Evolutionary conservation across 2,113 vertebrate genomes (phyloP), one percentile per base, ranked within the genome.

Genomic region (Hippolais icterina): DNA sequence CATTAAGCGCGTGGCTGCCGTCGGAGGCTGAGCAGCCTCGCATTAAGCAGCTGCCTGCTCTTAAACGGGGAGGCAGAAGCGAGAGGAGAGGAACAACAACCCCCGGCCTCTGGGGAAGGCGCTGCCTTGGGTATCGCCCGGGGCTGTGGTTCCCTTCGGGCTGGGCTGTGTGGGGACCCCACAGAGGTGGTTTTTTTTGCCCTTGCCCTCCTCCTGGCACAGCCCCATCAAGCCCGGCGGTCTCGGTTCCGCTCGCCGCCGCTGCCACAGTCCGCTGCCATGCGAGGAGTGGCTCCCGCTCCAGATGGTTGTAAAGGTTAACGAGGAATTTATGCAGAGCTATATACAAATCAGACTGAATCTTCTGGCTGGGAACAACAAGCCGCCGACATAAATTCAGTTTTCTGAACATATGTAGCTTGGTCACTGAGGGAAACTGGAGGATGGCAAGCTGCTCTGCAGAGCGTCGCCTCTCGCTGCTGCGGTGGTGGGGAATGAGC

Each of bases 1-100:
- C 97, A 97, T 98, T 98, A 98, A 98, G 98, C 91, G 65, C 59
- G 86, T 54, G 97, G 95, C 96, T 98, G 97, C 95, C 35, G 63
- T 97, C 60, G 80, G 97, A 97, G 96, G 90, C 97, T 97, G 97
- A 31, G 97, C 97, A 97, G 95, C 95, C 96, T 95, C 72, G 57
- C 94, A 96, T 95, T 95, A 96, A 97, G 96, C 69, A 64, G 87
- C 93, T 96, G 94, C 96, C 95, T 97, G 95, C 37, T 96, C 68
- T 84, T 65, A 60, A 94, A 88, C 11, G 85, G 87, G 80, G 94
- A 35, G 81, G 91, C 95, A 95, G 97, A 95, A 97, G 96, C 96
- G 81, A 88, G 77, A 76, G 87, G 71, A 64, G 86, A 83, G 1
- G 66, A 80, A 50, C 87, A 63, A 23, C 72, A 81, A 11, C 49